Conservation (phyloP, 2,888 invertebrate species). For the Adelognathus sp. region DNA sequence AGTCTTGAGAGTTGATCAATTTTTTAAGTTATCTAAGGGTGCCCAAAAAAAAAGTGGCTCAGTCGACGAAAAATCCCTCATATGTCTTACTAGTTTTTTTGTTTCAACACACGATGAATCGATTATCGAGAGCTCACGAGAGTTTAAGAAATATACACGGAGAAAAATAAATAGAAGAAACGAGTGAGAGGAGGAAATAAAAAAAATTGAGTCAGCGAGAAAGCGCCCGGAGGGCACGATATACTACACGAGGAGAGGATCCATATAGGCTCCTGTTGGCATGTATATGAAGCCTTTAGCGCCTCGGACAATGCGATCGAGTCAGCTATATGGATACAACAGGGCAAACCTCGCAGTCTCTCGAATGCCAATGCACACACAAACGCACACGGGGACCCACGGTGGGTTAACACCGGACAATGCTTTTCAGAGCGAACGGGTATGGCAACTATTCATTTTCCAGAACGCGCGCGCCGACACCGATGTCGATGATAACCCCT, state of each 20-base stretch:
- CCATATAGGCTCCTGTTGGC: constrained; percentile 59
- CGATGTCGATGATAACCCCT: constrained; percentile 71
- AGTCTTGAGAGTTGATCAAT: too few relatives aligned
- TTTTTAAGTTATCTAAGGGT: too few relatives aligned
- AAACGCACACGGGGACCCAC: not conserved
- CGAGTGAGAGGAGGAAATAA: constrained; percentile 4
- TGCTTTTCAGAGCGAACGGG: constrained; percentile 59
- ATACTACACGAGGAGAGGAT: constrained; percentile 41
- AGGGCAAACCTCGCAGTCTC: not conserved
- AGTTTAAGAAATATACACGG: not conserved
- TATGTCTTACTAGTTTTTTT: too few relatives aligned
- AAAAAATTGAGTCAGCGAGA: constrained; percentile 29
- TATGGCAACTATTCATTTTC: constrained; percentile 75
- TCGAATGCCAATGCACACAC: not conserved
- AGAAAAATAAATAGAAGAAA: not conserved
- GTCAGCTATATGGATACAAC: constrained; percentile 23
- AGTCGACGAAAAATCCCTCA: too few relatives aligned
- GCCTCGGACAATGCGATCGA: constrained; percentile 73
- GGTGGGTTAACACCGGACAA: constrained; percentile 61
- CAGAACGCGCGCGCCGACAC: constrained; percentile 50
- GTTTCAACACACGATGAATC: too few relatives aligned
- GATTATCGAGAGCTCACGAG: constrained; percentile 44
- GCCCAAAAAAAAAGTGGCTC: too few relatives aligned
- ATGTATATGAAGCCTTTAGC: constrained; percentile 77
- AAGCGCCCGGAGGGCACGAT: constrained; percentile 57